Evolutionary conservation across 2,797 vertebrate genomes (phyloP).

Genomic region (Pseudochirops cupreus): DNA sequence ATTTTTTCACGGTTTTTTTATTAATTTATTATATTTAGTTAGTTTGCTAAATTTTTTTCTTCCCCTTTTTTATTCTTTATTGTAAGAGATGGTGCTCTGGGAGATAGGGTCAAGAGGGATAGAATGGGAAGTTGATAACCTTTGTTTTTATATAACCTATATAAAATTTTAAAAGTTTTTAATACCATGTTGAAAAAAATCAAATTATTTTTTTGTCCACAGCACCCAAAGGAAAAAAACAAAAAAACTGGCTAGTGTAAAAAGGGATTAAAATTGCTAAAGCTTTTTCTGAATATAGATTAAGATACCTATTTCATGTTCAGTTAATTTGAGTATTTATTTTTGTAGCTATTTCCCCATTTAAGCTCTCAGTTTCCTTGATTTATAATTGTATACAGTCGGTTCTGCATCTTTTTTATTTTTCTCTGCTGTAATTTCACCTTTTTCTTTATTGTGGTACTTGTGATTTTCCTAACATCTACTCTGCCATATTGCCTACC

Average conservation of each 20-base stretch:
- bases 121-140: neutral
- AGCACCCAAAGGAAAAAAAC: neutral
- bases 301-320: neutral
- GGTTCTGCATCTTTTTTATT: neutral
- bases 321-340: neutral
- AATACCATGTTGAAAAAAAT: neutral
- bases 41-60: neutral
- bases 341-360: neutral
- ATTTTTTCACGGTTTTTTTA: neutral
- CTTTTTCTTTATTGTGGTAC: neutral
- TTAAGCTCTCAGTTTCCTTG: neutral
- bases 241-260: neutral
- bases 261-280: neutral
- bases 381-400: neutral
- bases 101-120: neutral
- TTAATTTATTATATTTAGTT: neutral
- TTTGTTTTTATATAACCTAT: neutral
- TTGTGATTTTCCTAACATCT: neutral
- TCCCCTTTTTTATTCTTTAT: neutral
- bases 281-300: neutral
- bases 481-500: neutral
- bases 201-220: neutral
- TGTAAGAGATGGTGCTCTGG: neutral
- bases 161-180: neutral
- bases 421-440: neutral